Evolutionary conservation across 2,797 vertebrate species (phyloP).

Genomic region (Oceanodroma leucorhoa): DNA sequence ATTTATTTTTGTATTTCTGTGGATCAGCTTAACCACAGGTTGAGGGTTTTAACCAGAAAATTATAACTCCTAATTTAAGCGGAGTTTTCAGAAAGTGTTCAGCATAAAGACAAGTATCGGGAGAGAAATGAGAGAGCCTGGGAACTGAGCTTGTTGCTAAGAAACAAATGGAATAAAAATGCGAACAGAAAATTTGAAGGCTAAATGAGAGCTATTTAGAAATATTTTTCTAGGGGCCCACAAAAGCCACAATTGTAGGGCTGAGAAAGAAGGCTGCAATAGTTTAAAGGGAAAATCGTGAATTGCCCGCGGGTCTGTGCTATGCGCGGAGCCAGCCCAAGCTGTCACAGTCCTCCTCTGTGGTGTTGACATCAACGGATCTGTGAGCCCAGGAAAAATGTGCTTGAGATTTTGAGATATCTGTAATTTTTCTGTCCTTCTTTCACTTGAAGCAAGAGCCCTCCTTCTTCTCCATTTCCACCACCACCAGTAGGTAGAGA

Average conservation of each 20-base stretch:
- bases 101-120: background rate
- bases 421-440: background rate
- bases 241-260: background rate
- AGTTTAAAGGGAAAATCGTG: background rate
- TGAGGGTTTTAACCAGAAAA: background rate
- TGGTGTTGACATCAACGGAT: rapidly evolving
- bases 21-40: background rate
- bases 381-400: background rate
- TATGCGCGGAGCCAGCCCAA: background rate
- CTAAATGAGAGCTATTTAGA: background rate
- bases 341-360: background rate
- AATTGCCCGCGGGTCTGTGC: background rate
- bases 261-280: background rate
- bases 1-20: background rate
- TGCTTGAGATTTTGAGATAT: background rate
- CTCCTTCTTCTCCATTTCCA: background rate
- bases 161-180: background rate
- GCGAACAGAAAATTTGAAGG: background rate
- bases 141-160: conserved; percentile 30
- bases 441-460: background rate
- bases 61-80: background rate
- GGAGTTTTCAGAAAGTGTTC: background rate
- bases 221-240: conserved; percentile 24
- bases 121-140: conserved; percentile 7
- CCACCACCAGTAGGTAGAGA: background rate